Evolutionary conservation across 92 coral and sea anemone species (phyloP), one percentile per base, ranked within the genome.

Genomic region (Actinostola sp.): DNA sequence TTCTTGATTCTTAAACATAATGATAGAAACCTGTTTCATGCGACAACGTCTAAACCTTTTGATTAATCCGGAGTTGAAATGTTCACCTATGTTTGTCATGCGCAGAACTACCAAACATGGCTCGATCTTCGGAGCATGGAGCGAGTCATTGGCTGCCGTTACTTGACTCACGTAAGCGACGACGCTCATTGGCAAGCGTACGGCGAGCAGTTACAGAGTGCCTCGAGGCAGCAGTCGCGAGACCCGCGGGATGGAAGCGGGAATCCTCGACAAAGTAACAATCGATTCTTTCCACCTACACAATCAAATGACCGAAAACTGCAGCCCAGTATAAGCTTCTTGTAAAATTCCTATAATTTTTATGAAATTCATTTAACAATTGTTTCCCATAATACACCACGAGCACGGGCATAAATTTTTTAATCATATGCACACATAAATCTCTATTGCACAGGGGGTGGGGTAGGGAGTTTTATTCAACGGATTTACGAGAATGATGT

Each of bases 91-190:
- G 16, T 21, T 50, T 68, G 28, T 15, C 50, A 68, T 79, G 54
- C 63, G 9, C 67, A 95, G 99, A 89, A 91, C 60, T 91, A 91
- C 71, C 95, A 91, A 61, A 95, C 99, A 24, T 95, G 99, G 99
- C 80, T 91, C 34, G 99, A 95, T 64, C 74, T 92, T 50, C 91
- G 95, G 24, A 95, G 93, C 73, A 82, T 95, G 67, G 99, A 95
- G 45, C 93, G 92, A 42, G 94, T 73, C 50, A 91, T 92, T 2
- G 99, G 99, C 11, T 88, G 89, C 73, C 88, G 99, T 8, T 95
- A 91, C 68, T 81, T 95, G 9, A 91, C 99, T 7, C 99, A 95
- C 67, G 97, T 92, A 82, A 95, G 99, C 27, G 99, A 95, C 67
- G 99, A 95, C 75, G 91, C 84, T 1, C 79, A 93, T 28, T 88